phyloP scores from a whole-genome alignment of 2,113 vertebrate species.

The Pygoscelis adeliae region DNA sequence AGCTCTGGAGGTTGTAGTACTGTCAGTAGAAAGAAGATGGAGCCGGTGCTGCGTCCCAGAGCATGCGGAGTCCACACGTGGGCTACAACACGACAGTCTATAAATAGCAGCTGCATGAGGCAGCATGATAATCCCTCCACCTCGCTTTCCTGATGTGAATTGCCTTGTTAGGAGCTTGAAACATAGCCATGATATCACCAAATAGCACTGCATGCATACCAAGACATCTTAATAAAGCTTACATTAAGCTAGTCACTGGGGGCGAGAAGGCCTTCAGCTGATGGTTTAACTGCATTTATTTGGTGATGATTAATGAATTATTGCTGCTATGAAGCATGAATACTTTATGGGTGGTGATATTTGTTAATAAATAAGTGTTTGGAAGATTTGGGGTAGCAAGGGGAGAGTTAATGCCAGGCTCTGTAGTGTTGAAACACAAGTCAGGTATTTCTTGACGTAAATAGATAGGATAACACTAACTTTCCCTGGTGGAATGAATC shows the following conservation, averaged over 20 bases:
- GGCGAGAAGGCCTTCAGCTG: neutral
- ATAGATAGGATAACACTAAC: neutral
- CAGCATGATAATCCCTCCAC: neutral
- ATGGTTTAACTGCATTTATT: neutral
- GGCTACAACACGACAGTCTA: neutral
- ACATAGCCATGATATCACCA: neutral
- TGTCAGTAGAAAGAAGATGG: neutral
- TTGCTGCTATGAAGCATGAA: neutral
- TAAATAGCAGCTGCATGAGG: neutral
- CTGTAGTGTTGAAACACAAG: neutral
- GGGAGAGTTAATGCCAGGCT: neutral
- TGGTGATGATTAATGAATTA: neutral
- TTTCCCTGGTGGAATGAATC: neutral
- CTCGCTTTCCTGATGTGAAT: neutral
- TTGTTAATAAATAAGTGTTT: neutral
- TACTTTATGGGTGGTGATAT: neutral
- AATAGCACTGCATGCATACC: neutral
- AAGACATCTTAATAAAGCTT: neutral
- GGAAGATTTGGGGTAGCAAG: neutral
- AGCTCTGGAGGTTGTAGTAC: neutral
- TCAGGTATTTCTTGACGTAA: neutral
- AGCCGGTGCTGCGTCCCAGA: neutral
- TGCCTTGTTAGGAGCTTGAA: neutral
- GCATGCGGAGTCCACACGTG: neutral
- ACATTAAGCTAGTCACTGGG: accelerated